Percentiles rank a stretch among this genome's conserved stretches.
These are phyloP conservation scores for Drosophila pseudotakahashii DNA, from an alignment of 2,888 invertebrate species.

Conservation along the genomic window DNA sequence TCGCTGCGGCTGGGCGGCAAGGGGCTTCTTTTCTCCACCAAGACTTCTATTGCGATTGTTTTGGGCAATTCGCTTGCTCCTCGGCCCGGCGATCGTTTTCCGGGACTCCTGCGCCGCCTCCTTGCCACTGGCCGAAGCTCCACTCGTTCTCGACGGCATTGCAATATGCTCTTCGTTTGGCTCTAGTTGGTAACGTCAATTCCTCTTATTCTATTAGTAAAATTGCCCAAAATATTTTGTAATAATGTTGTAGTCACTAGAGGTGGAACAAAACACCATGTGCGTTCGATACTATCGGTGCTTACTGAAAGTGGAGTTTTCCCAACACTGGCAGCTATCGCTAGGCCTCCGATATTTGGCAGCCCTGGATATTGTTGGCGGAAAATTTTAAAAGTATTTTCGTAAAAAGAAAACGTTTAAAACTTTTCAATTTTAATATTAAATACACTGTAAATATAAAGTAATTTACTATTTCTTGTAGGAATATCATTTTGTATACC, in stretches of 20 bases:
- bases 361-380: not conserved
- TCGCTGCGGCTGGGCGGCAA: not conserved
- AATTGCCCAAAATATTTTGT: not conserved
- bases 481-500: too few relatives aligned
- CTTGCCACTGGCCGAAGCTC: not conserved
- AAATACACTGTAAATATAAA: too few relatives aligned
- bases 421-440: too few relatives aligned
- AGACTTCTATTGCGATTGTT: not conserved
- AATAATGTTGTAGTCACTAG: conserved; percentile 1
- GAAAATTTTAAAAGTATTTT: not conserved
- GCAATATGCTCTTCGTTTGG: not conserved
- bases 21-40: not conserved
- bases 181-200: not conserved
- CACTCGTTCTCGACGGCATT: conserved; percentile 6
- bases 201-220: not conserved
- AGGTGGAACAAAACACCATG: not conserved
- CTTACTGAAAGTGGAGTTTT: not conserved
- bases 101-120: not conserved
- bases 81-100: not conserved
- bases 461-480: too few relatives aligned
- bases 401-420: not conserved
- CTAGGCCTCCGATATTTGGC: not conserved
- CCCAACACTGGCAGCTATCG: not conserved
- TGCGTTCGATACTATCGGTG: not conserved
- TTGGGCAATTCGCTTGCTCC: conserved; percentile 1